Evolutionary conservation across 2,888 invertebrate species (phyloP).

Genomic region (Galerucella pusilla): DNA sequence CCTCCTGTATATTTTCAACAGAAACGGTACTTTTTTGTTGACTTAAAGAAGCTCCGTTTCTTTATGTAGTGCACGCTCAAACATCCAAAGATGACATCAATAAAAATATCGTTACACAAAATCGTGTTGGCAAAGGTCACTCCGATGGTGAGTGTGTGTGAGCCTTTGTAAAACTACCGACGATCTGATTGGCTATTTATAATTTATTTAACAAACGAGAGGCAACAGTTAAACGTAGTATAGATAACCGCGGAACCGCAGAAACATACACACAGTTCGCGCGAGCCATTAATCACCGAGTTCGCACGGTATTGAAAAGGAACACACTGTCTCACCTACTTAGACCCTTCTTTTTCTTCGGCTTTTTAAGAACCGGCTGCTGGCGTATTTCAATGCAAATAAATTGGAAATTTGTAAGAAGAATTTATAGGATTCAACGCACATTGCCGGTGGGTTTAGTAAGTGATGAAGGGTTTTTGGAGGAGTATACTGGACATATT

Average conservation of each 20-base stretch:
- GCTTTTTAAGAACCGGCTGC: slow-evolving; percentile 9
- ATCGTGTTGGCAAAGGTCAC: slow-evolving; percentile 26
- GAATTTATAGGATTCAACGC: neutral
- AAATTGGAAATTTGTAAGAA: slow-evolving; percentile 27
- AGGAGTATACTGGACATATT: no score
- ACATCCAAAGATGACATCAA: slow-evolving; percentile 3
- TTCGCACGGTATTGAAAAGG: slow-evolving; percentile 31
- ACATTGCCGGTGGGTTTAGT: neutral
- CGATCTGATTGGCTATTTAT: slow-evolving; percentile 33
- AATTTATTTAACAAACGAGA: slow-evolving; percentile 30
- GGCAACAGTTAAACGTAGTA: slow-evolving; percentile 28
- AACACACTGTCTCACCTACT: slow-evolving; percentile 31
- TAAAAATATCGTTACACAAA: slow-evolving; percentile 16
- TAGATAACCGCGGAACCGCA: slow-evolving; percentile 28
- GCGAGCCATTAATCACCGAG: slow-evolving; percentile 30
- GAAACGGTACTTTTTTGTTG: neutral
- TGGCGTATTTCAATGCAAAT: slow-evolving; percentile 26
- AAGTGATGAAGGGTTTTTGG: neutral
- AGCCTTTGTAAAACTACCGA: slow-evolving; percentile 17
- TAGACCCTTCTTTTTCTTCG: slow-evolving; percentile 13
- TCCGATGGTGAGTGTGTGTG: neutral
- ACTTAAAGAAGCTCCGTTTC: neutral
- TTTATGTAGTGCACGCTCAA: neutral
- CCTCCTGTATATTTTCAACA: neutral
- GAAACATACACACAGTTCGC: slow-evolving; percentile 27